These are phyloP conservation scores for Conus betulinus DNA, from an alignment of 1,140 invertebrate species.

Conservation along the genomic window DNA sequence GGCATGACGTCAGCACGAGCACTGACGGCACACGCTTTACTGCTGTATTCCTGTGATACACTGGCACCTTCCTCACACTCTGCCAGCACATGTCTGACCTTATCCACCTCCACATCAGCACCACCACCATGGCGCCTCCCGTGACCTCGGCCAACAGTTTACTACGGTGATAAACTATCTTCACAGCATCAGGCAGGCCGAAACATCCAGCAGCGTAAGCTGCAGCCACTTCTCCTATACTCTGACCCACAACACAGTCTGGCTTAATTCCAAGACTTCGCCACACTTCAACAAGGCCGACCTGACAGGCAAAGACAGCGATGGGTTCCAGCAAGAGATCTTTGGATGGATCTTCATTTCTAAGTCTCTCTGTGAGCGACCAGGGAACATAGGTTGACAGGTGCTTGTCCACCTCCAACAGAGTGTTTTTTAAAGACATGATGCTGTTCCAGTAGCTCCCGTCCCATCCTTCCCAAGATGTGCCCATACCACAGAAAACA, in stretches of 20 bases:
- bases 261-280: constrained; percentile 51
- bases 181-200: constrained; percentile 55
- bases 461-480: constrained; percentile 57
- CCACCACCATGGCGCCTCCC: constrained; percentile 58
- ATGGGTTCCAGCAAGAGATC: constrained; percentile 57
- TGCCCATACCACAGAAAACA: constrained; percentile 64
- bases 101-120: constrained; percentile 41
- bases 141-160: constrained; percentile 37
- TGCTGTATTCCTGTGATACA: constrained; percentile 58
- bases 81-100: constrained; percentile 43
- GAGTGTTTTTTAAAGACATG: neutral
- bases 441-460: constrained; percentile 24
- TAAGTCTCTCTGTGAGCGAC: constrained; percentile 45
- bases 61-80: constrained; percentile 42
- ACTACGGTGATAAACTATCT: constrained; percentile 57
- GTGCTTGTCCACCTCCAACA: constrained; percentile 50
- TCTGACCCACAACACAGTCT: constrained; percentile 61
- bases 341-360: constrained; percentile 29
- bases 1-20: constrained; percentile 47
- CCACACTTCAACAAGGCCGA: constrained; percentile 57
- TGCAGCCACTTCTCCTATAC: constrained; percentile 65
- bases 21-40: constrained; percentile 56
- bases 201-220: constrained; percentile 54
- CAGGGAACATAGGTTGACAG: constrained; percentile 47
- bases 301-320: constrained; percentile 63